Evolutionary conservation across 2,797 vertebrate species (phyloP).

Genomic region (Characodon lateralis): DNA sequence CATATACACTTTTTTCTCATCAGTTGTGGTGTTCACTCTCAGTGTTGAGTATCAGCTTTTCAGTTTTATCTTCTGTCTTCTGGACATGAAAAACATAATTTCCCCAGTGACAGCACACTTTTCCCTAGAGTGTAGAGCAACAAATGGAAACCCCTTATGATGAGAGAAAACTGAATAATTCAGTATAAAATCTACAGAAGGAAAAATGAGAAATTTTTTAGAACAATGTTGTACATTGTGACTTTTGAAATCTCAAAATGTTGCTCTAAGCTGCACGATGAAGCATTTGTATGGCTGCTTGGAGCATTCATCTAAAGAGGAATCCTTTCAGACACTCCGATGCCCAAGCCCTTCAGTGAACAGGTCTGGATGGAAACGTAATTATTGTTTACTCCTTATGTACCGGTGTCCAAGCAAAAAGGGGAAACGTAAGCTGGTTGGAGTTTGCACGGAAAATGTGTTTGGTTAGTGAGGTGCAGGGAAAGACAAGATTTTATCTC

Average conservation of each 20-base stretch:
- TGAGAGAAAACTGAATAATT: slow-evolving; percentile 41
- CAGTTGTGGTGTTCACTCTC: not conserved
- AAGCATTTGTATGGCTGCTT: slow-evolving; percentile 41
- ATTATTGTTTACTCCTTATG: slow-evolving; percentile 44
- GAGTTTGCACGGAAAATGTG: slow-evolving; percentile 30
- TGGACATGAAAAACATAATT: slow-evolving; percentile 4
- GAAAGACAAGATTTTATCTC: slow-evolving; percentile 36
- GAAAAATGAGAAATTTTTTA: slow-evolving; percentile 19
- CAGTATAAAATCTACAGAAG: slow-evolving; percentile 19
- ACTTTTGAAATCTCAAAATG: slow-evolving; percentile 40
- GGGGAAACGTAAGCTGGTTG: slow-evolving; percentile 7
- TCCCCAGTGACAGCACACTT: slow-evolving; percentile 15
- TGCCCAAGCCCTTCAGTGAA: slow-evolving; percentile 2
- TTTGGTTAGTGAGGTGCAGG: slow-evolving; percentile 53
- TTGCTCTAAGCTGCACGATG: slow-evolving; percentile 35
- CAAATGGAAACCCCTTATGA: slow-evolving; percentile 28
- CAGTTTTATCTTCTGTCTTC: not conserved
- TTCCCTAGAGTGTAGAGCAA: slow-evolving; percentile 3
- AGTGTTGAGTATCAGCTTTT: not conserved
- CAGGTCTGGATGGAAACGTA: slow-evolving; percentile 17
- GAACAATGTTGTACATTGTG: slow-evolving; percentile 36
- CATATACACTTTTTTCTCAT: not conserved
- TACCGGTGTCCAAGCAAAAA: slow-evolving; percentile 16
- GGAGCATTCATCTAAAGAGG: slow-evolving; percentile 37
- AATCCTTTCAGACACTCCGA: slow-evolving; percentile 31